These are phyloP conservation scores for Steatornis caripensis DNA, from an alignment of 2,113 vertebrate species.

Conservation along the genomic window DNA sequence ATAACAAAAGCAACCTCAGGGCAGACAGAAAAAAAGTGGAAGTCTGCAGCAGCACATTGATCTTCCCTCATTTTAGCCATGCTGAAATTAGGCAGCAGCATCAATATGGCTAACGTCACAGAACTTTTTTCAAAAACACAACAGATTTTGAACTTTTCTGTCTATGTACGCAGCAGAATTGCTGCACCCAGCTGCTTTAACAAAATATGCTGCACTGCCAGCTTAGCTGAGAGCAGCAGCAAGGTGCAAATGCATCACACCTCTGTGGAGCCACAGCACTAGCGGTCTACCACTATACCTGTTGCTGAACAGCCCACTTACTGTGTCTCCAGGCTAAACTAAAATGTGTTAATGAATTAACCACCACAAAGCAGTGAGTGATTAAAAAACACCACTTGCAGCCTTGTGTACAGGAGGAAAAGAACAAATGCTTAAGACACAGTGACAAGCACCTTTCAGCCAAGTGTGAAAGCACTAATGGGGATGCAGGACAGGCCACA, in stretches of 20 bases:
- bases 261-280: neutral
- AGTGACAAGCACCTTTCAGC: neutral
- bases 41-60: neutral
- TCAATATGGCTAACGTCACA: neutral
- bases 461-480: neutral
- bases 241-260: neutral
- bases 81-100: neutral
- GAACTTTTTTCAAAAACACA: neutral
- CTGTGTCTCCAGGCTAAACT: slow-evolving; percentile 9
- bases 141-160: neutral
- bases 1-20: neutral
- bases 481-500: neutral
- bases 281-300: neutral
- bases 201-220: neutral
- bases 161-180: neutral
- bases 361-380: neutral
- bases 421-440: neutral
- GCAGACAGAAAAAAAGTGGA: neutral
- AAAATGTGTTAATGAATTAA: neutral
- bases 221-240: neutral
- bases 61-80: neutral
- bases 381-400: neutral
- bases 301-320: neutral
- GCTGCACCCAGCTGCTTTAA: neutral
- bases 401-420: neutral